These are phyloP conservation scores for Hetaerina americana DNA, from an alignment of 1,140 invertebrate genomes.

Conservation along the genomic window DNA sequence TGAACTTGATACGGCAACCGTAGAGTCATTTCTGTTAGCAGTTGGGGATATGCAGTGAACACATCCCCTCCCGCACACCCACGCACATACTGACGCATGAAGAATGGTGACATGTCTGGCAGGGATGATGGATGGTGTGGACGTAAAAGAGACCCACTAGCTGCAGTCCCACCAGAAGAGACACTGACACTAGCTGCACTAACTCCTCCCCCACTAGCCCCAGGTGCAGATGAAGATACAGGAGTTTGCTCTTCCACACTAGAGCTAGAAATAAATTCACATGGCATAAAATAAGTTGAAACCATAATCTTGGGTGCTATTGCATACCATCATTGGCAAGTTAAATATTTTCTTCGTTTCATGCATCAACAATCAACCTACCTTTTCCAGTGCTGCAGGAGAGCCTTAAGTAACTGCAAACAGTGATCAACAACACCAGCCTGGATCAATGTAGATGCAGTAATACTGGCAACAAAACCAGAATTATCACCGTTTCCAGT, in stretches of 20 bases:
- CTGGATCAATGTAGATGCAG: conserved; percentile 62
- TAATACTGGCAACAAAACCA: conserved; percentile 55
- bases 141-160: conserved; percentile 53
- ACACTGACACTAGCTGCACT: background rate
- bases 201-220: background rate
- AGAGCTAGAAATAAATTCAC: conserved; percentile 20
- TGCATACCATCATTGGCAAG: background rate
- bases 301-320: too few species aligned
- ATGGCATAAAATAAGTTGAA: background rate
- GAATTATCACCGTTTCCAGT: conserved; percentile 45
- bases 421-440: conserved; percentile 73
- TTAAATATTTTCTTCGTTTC: background rate
- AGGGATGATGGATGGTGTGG: conserved; percentile 64
- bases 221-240: background rate
- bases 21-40: conserved; percentile 89
- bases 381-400: conserved; percentile 73
- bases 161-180: conserved; percentile 26
- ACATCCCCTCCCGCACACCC: conserved; percentile 73
- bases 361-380: conserved; percentile 20
- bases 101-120: conserved; percentile 92
- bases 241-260: conserved; percentile 31
- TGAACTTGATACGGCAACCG: conserved; percentile 88
- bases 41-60: conserved; percentile 83
- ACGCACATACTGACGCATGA: conserved; percentile 84
- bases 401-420: conserved; percentile 58